These are phyloP conservation scores for Pelodiscus sinensis DNA, from an alignment of 2,113 vertebrate species.

Conservation along the genomic window DNA sequence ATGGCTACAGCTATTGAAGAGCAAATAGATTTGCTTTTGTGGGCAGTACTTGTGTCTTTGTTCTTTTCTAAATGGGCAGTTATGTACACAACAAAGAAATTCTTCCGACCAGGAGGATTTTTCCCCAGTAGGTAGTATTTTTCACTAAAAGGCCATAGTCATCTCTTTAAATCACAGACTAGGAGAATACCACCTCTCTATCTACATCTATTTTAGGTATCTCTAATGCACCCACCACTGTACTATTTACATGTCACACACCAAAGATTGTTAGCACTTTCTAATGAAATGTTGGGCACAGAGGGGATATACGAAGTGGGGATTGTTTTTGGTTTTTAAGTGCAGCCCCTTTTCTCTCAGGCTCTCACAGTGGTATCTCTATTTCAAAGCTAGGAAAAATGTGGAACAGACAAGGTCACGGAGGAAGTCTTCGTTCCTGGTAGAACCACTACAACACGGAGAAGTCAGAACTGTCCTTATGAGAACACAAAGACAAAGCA, in stretches of 20 bases:
- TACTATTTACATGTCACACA: not conserved
- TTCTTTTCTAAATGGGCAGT: not conserved
- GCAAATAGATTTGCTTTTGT: not conserved
- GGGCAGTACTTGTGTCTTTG: not conserved
- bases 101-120: accelerated
- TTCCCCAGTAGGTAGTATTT: accelerated
- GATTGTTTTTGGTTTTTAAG: not conserved
- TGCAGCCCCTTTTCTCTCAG: slow-evolving; percentile 5
- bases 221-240: not conserved
- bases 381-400: not conserved
- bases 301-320: not conserved
- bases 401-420: not conserved
- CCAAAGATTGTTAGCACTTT: not conserved
- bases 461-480: not conserved
- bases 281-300: not conserved
- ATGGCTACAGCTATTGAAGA: not conserved
- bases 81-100: not conserved
- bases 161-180: not conserved
- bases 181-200: not conserved
- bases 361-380: not conserved
- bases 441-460: not conserved
- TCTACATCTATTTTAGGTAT: accelerated
- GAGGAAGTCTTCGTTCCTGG: not conserved
- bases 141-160: accelerated
- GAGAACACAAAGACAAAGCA: not conserved